Conservation (phyloP, 2,797 vertebrate genomes). For the Tenualosa ilisha region DNA sequence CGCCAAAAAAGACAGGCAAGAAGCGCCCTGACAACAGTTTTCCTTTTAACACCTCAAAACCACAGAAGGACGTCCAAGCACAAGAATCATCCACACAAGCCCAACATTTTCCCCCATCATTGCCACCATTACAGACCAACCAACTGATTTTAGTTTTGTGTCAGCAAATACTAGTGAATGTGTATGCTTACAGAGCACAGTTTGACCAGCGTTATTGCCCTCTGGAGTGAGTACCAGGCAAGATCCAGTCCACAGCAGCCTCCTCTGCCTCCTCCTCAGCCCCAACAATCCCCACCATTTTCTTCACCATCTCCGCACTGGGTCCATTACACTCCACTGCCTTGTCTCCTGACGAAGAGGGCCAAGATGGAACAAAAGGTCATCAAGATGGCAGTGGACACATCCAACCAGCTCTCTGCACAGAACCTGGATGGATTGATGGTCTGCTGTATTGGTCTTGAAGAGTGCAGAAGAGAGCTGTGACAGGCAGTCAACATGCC, state of each 20-base stretch:
- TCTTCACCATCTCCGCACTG: neutral
- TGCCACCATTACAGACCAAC: neutral
- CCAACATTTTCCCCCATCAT: too few relatives aligned
- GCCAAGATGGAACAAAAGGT: neutral
- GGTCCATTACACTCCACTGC: neutral
- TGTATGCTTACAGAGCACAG: neutral
- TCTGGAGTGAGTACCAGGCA: neutral
- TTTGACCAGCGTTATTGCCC: too few relatives aligned
- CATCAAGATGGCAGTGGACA: neutral
- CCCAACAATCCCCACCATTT: too few relatives aligned
- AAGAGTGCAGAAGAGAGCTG: neutral
- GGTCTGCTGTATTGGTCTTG: neutral
- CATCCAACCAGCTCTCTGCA: too few relatives aligned
- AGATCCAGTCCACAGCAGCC: neutral
- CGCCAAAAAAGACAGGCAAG: too few relatives aligned
- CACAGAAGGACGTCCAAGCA: too few relatives aligned
- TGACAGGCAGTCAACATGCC: neutral
- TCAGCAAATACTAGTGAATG: neutral
- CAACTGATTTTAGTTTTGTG: neutral
- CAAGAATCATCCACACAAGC: neutral
- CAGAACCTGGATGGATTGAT: neutral
- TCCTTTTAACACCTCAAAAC: too few relatives aligned
- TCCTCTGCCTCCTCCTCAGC: too few relatives aligned
- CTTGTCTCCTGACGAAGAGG: neutral
- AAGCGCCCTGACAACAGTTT: too few relatives aligned